phyloP scores from a whole-genome alignment of 2,888 invertebrate species.

The Eucriotettix oculatus region DNA sequence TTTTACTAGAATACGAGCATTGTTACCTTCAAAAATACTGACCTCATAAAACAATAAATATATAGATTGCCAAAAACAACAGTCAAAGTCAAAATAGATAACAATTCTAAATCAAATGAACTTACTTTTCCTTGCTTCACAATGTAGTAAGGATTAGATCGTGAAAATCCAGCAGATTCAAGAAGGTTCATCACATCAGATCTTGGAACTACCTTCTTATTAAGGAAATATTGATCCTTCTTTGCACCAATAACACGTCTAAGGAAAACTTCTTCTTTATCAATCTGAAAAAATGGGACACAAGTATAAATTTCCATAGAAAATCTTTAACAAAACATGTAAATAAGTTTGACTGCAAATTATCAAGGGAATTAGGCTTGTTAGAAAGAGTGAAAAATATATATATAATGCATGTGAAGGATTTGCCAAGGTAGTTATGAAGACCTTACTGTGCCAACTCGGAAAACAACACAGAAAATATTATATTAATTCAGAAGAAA shows the following conservation, averaged over 20 bases:
- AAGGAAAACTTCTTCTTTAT: constrained; percentile 91
- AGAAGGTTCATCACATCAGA: constrained; percentile 94
- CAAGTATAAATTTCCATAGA: constrained; percentile 48
- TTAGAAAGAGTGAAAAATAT: too few species aligned
- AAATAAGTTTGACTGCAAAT: too few species aligned
- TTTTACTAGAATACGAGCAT: too few species aligned
- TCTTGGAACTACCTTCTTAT: constrained; percentile 94
- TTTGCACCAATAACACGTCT: constrained; percentile 95
- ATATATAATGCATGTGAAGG: too few species aligned
- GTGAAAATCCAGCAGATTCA: constrained; percentile 96
- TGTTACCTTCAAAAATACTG: too few species aligned
- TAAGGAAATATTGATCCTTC: constrained; percentile 98
- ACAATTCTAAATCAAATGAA: constrained; percentile 4
- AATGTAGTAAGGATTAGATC: constrained; percentile 99
- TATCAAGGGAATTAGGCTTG: too few species aligned
- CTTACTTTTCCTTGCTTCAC: constrained; percentile 96
- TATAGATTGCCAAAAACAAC: too few species aligned
- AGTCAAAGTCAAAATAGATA: constrained; percentile 81
- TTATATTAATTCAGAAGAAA: neutral
- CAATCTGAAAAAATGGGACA: constrained; percentile 67
- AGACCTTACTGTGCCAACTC: too few species aligned
- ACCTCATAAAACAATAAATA: too few species aligned
- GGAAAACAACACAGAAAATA: neutral
- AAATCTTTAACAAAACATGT: too few species aligned
- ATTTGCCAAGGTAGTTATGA: too few species aligned